Base-by-base conservation (phyloP, 2,797 vertebrate genomes). In the Enteromius anoplus region DNA sequence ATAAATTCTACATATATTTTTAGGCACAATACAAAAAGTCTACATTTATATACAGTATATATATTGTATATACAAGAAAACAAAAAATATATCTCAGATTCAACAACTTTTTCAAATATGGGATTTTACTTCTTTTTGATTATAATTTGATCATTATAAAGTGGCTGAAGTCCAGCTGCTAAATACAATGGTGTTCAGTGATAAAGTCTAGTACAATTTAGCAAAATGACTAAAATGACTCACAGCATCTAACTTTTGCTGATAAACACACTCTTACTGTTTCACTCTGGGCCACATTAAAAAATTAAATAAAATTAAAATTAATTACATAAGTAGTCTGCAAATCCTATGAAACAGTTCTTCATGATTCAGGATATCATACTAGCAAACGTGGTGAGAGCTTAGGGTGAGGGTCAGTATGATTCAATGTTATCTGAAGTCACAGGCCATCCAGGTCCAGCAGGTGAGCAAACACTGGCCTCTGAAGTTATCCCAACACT, bases 381-480 rank as follows among this genome's bases (percentile, higher is more conserved):
- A 26, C 8, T 55, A 65, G 32, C 53, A 83, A 73, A 75, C 55
- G 66, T 70, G 73, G 60, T 73, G 49, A 83, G 75, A 75, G 47
- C 70, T 81, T 4, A 82, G 9, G 66, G 72, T 80, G 71, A 78
- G 40, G 65, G 40, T 81, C 80, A 85, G 75, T 69, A 58, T 71
- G 32, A 86, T 81, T 85, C 62, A 85, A 85, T 88, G 83, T 81
- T 76, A 75, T 83, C 65, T 76, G 75, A 78, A 78, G 69, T 85
- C 87, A 85, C 73, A 84, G 84, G 85, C 88, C 87, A 81, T 82
- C 82, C 47, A 84, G 68, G 71, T 66, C 82, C 51, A 81, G 84
- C 91, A 93, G 91, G 92, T 92, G 88, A 89, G 89, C 88, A 92
- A 92, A 92, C 85, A 91, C 76, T 82, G 53, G 10, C 83, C 76